Percentiles rank a stretch among this genome's conserved stretches.
Evolutionary conservation across 2,797 vertebrate genomes (phyloP).

Genomic region (Diplodus sargus): DNA sequence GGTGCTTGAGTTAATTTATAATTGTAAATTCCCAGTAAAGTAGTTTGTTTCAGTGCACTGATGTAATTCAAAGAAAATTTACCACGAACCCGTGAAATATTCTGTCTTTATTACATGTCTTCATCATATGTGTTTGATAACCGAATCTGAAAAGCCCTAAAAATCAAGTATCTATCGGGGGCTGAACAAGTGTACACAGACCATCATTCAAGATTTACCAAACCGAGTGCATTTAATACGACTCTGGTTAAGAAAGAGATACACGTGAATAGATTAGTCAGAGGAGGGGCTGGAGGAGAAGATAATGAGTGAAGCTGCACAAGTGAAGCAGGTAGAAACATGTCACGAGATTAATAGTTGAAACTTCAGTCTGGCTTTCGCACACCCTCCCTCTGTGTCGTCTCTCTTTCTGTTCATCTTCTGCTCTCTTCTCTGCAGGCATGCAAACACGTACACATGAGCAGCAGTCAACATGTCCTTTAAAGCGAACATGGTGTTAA

Average conservation of each 20-base stretch:
- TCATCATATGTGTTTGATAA: no score
- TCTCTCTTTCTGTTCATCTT: constrained; percentile 15
- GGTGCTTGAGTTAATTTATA: no score
- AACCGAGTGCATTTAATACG: neutral
- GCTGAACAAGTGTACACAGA: neutral
- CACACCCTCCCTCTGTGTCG: constrained; percentile 35
- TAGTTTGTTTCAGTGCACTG: no score
- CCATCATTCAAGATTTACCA: neutral
- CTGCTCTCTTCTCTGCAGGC: neutral
- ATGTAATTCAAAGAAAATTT: no score
- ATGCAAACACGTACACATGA: neutral
- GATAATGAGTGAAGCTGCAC: constrained; percentile 34
- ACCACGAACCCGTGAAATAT: no score
- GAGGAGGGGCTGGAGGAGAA: constrained; percentile 2
- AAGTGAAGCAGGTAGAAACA: constrained; percentile 71
- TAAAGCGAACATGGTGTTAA: neutral
- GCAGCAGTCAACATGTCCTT: neutral
- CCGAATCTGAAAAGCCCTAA: no score
- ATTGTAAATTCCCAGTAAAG: no score
- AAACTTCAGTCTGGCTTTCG: constrained; percentile 36
- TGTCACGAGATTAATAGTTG: constrained; percentile 58
- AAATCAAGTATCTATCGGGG: no score
- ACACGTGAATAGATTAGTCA: neutral
- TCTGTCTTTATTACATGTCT: no score
- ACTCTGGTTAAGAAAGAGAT: constrained; percentile 8